These are phyloP conservation scores for Erythrolamprus reginae DNA, from an alignment of 2,113 vertebrate genomes.

Conservation along the genomic window DNA sequence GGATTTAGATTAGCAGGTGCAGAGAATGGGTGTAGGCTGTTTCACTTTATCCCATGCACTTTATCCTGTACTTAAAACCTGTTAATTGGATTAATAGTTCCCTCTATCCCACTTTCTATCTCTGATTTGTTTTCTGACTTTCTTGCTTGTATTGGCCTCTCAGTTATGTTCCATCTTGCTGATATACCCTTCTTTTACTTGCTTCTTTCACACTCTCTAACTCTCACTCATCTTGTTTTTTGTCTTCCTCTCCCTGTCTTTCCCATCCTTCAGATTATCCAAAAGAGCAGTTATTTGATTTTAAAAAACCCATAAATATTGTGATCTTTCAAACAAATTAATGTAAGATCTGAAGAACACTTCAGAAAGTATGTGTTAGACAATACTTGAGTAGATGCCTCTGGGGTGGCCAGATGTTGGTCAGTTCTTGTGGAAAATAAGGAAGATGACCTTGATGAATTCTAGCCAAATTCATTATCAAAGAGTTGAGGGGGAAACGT, in stretches of 20 bases:
- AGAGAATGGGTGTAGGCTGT: neutral
- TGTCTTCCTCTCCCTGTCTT: neutral
- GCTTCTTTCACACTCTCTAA: neutral
- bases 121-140: neutral
- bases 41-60: neutral
- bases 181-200: neutral
- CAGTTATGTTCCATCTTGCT: neutral
- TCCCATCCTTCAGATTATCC: neutral
- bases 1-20: neutral
- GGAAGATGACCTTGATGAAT: neutral
- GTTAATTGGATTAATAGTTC: neutral
- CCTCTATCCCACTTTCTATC: neutral
- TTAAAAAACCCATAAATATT: neutral
- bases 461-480: neutral
- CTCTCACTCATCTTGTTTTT: neutral
- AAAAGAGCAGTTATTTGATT: neutral
- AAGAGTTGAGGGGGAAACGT: neutral
- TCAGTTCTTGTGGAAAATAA: neutral
- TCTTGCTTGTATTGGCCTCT: neutral
- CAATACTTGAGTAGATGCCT: neutral
- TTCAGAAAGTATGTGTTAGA: neutral
- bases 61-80: neutral
- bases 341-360: neutral
- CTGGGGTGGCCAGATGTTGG: neutral
- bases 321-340: neutral